Evolutionary conservation across 2,888 invertebrate species (phyloP).

Genomic region (Spialia ferax): DNA sequence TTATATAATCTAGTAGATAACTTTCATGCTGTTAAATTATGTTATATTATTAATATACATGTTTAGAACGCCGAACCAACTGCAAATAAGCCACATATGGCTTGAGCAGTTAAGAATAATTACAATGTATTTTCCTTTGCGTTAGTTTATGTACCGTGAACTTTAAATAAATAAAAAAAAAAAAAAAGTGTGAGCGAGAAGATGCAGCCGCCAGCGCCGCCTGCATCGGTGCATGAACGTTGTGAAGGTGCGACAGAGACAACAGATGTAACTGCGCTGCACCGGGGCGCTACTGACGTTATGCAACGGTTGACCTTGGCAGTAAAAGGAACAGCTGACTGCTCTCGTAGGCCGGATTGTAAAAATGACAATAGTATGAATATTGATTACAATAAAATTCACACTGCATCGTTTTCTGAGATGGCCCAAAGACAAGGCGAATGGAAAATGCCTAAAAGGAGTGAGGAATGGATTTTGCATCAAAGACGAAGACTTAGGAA

Average conservation of each 20-base stretch:
- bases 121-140: too few relatives aligned
- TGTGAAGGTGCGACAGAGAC: not conserved
- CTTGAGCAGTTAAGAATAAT: too few relatives aligned
- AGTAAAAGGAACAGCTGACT: conserved; percentile 13
- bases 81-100: too few relatives aligned
- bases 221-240: not conserved
- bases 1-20: too few relatives aligned
- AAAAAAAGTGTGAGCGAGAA: conserved; percentile 12
- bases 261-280: not conserved
- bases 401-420: not conserved
- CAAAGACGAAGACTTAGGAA: conserved; percentile 16
- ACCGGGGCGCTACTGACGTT: not conserved
- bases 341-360: not conserved
- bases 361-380: not conserved
- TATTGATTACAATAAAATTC: not conserved
- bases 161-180: too few relatives aligned
- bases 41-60: too few relatives aligned
- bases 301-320: not conserved
- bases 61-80: too few relatives aligned
- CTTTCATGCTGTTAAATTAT: too few relatives aligned
- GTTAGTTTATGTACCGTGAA: too few relatives aligned
- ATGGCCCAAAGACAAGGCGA: conserved; percentile 3
- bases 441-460: conserved; percentile 10
- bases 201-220: not conserved
- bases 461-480: conserved; percentile 9